These are phyloP conservation scores for Chelidonichthys spinosus DNA, from an alignment of 2,797 vertebrate species.

Conservation along the genomic window DNA sequence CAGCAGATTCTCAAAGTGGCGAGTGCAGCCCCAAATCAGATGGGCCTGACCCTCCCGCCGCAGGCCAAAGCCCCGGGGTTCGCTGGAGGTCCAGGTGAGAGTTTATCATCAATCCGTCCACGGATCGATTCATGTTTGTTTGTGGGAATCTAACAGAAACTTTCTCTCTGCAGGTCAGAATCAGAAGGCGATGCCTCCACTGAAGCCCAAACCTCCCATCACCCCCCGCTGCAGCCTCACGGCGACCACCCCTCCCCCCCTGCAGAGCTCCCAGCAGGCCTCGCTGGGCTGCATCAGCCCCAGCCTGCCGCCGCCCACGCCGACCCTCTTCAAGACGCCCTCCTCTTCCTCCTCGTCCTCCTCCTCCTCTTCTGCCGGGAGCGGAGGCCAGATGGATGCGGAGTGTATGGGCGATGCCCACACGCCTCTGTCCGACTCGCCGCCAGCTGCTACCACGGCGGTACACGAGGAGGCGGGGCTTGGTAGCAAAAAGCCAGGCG, in stretches of 20 bases:
- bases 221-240: constrained; percentile 91
- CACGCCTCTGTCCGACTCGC: constrained; percentile 87
- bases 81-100: constrained; percentile 61
- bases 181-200: constrained; percentile 91
- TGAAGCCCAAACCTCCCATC: constrained; percentile 95
- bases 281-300: constrained; percentile 95
- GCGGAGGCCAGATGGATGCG: constrained; percentile 86
- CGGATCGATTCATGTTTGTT: background rate
- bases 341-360: constrained; percentile 68
- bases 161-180: constrained; percentile 80
- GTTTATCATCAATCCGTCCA: background rate
- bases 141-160: too few species aligned
- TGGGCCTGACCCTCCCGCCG: constrained; percentile 87
- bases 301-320: constrained; percentile 89
- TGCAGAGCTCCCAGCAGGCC: constrained; percentile 92
- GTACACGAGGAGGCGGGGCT: constrained; percentile 84
- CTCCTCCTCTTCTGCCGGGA: constrained; percentile 66
- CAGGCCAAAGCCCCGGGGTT: constrained; percentile 76
- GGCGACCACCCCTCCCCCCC: constrained; percentile 90
- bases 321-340: constrained; percentile 84
- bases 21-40: constrained; percentile 87
- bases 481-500: constrained; percentile 82
- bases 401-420: constrained; percentile 90
- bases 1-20: constrained; percentile 98
- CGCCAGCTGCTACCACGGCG: constrained; percentile 79